These are phyloP conservation scores for Eupithecia pulchellata DNA, from an alignment of 2,888 invertebrate species.

Conservation along the genomic window DNA sequence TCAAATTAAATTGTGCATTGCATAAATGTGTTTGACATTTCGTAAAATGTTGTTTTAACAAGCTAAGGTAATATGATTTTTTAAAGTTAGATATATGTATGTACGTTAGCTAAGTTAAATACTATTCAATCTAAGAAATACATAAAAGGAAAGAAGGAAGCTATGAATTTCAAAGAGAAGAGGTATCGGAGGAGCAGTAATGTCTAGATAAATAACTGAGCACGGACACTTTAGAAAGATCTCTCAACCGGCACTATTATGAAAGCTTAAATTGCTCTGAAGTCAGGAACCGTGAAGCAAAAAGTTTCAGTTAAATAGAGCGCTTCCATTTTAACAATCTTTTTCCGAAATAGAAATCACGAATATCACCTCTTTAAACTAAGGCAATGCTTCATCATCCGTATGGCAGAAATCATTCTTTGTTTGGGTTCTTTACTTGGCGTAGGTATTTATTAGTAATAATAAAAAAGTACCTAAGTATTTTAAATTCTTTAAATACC, in stretches of 20 bases:
- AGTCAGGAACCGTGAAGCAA: slow-evolving; percentile 64
- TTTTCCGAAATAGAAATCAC: slow-evolving; percentile 1
- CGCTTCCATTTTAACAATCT: slow-evolving; percentile 45
- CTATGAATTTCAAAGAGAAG: background rate
- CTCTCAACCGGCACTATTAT: slow-evolving; percentile 56
- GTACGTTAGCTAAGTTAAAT: background rate
- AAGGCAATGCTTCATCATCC: background rate
- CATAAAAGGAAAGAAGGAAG: background rate
- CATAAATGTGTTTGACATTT: no score
- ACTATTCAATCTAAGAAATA: background rate
- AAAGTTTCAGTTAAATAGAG: slow-evolving; percentile 63
- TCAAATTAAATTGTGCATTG: background rate
- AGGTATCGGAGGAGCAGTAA: background rate
- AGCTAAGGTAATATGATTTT: background rate
- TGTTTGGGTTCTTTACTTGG: background rate
- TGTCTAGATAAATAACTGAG: slow-evolving; percentile 9
- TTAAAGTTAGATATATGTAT: background rate
- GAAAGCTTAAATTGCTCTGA: slow-evolving; percentile 66
- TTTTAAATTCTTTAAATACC: no score
- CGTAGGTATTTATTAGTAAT: no score
- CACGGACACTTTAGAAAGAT: slow-evolving; percentile 12
- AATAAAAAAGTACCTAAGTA: no score
- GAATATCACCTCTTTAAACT: no score
- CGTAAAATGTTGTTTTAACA: background rate
- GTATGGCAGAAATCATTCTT: background rate